Conservation (phyloP, 2,797 vertebrate genomes). For the Catamblyrhynchus diadema region DNA sequence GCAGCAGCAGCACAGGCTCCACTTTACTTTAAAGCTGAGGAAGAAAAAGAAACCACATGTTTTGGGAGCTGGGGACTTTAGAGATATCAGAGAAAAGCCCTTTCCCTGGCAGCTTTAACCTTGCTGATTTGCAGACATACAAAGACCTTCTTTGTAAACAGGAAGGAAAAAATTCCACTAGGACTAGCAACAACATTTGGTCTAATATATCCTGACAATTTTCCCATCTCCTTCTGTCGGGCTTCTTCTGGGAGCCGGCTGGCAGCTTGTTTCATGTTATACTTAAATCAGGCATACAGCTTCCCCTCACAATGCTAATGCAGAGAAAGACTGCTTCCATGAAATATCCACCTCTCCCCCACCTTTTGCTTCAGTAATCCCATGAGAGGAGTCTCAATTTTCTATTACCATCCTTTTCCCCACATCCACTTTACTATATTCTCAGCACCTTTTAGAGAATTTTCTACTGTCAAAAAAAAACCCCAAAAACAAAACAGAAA, state of each 20-base stretch:
- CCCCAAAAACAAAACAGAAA: neutral
- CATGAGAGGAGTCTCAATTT: neutral
- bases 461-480: neutral
- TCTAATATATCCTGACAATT: conserved; percentile 73
- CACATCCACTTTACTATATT: neutral
- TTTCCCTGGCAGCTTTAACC: conserved; percentile 64
- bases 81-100: conserved; percentile 60
- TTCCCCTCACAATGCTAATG: conserved; percentile 56
- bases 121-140: conserved; percentile 71
- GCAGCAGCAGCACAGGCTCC: neutral
- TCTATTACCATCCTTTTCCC: neutral
- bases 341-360: neutral
- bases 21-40: conserved; percentile 25
- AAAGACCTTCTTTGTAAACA: conserved; percentile 73
- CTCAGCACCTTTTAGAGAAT: neutral
- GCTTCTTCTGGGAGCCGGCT: conserved; percentile 59
- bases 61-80: conserved; percentile 20
- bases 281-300: conserved; percentile 61
- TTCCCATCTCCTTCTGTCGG: conserved; percentile 66
- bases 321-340: conserved; percentile 30
- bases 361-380: neutral
- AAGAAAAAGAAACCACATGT: conserved; percentile 48
- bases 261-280: conserved; percentile 68
- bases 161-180: conserved; percentile 61
- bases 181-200: conserved; percentile 61